These are phyloP conservation scores for Andrena praecox DNA, from an alignment of 2,888 invertebrate species.

Conservation along the genomic window DNA sequence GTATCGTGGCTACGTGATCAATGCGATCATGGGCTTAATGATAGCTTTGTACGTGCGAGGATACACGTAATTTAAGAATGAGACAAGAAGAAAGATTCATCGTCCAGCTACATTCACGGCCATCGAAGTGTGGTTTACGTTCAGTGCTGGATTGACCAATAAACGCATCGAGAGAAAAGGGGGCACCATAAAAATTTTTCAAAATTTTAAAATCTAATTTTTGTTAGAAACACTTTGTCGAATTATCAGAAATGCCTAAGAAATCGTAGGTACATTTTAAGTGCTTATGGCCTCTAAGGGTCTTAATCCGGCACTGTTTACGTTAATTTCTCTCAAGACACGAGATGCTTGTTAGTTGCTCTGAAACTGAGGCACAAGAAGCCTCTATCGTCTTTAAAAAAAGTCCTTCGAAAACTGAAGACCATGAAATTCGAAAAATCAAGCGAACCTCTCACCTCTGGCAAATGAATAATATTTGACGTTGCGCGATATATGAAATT, in stretches of 20 bases:
- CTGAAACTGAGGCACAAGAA: background rate
- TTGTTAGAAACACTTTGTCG: too few species aligned
- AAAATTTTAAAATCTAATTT: too few species aligned
- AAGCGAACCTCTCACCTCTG: background rate
- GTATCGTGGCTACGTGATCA: background rate
- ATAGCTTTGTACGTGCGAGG: slow-evolving; percentile 31
- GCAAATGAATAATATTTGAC: background rate
- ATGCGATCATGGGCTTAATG: background rate
- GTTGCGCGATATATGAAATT: background rate
- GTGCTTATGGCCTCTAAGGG: too few species aligned
- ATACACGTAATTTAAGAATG: slow-evolving; percentile 42
- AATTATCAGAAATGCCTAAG: too few species aligned
- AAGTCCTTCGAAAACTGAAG: background rate
- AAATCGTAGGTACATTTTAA: too few species aligned
- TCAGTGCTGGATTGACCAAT: too few species aligned
- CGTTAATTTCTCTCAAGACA: slow-evolving; percentile 40
- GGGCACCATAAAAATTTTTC: too few species aligned
- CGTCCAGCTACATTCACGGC: background rate
- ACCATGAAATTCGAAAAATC: background rate
- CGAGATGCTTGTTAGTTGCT: background rate
- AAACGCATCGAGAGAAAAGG: too few species aligned
- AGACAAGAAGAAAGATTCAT: background rate
- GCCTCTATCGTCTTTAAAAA: background rate
- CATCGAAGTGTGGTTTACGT: background rate
- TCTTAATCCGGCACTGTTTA: background rate